Conservation (phyloP, 2,797 vertebrate species). For the Rhinogobio ventralis region DNA sequence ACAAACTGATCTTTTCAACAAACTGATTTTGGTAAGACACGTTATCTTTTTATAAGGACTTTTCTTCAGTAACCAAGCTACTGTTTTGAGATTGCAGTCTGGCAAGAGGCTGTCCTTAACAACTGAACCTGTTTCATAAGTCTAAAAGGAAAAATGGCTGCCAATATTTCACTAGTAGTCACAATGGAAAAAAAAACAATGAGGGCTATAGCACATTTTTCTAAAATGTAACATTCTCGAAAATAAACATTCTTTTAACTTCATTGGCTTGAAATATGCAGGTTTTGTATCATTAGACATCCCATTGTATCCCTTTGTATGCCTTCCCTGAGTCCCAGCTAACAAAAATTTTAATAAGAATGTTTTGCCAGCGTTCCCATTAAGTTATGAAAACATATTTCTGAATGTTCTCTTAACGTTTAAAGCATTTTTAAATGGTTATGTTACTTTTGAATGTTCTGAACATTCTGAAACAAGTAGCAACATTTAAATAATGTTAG, state of each 20-base stretch:
- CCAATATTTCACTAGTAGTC: background rate
- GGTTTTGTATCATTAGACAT: background rate
- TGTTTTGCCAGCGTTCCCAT: background rate
- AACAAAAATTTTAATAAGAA: too few relatives aligned
- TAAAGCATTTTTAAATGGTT: too few relatives aligned
- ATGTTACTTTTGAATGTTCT: too few relatives aligned
- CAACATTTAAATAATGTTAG: too few relatives aligned
- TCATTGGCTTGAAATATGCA: background rate
- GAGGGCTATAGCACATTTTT: background rate
- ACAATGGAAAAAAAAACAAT: background rate
- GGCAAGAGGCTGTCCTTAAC: background rate
- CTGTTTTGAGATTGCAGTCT: background rate
- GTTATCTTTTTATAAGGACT: background rate
- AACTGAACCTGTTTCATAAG: background rate
- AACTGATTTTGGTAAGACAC: constrained; percentile 15
- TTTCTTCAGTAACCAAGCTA: constrained; percentile 4
- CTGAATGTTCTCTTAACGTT: too few relatives aligned
- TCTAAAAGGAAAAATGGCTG: background rate
- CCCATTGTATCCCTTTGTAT: too few relatives aligned
- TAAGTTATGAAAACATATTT: background rate
- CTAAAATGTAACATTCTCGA: too few relatives aligned
- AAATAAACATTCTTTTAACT: background rate
- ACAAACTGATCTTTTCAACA: constrained; percentile 23
- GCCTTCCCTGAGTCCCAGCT: too few relatives aligned
- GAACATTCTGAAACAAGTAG: too few relatives aligned